phyloP scores from a whole-genome alignment of 2,113 vertebrate species.

The Urocynchramus pylzowi region DNA sequence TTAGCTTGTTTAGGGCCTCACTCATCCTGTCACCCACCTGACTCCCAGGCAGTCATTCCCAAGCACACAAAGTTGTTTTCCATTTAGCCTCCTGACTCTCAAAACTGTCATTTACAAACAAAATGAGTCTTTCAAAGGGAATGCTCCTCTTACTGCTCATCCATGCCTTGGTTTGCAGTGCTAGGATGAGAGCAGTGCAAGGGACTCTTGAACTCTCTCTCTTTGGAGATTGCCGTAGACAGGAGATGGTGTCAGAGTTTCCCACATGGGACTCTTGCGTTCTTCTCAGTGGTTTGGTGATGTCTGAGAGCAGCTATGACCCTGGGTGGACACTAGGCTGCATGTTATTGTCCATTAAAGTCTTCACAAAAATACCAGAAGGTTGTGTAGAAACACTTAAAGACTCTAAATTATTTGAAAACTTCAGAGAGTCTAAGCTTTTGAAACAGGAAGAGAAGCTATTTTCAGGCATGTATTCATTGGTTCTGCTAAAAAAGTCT shows the following conservation, averaged over 20 bases:
- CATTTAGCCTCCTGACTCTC: neutral
- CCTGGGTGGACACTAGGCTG: neutral
- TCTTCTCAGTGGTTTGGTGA: neutral
- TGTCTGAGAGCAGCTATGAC: neutral
- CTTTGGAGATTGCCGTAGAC: fast-evolving
- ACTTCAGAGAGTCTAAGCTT: neutral
- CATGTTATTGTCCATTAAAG: neutral
- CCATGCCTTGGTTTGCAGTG: neutral
- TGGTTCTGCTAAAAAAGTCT: neutral
- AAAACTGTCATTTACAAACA: neutral
- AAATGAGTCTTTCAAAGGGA: neutral
- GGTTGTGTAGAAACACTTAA: neutral
- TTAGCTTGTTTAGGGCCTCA: neutral
- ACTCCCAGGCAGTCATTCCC: neutral
- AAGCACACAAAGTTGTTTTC: neutral
- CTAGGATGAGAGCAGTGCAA: neutral
- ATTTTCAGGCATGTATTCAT: neutral
- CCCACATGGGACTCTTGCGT: fast-evolving
- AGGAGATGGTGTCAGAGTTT: neutral
- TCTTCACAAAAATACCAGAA: neutral
- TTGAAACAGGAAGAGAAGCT: neutral
- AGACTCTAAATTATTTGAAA: neutral
- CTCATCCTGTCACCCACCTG: neutral
- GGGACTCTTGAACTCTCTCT: neutral
- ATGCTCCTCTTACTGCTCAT: fast-evolving